These are phyloP conservation scores for Drosophila simulans DNA, from an alignment of 1,140 invertebrate species.

Conservation along the genomic window DNA sequence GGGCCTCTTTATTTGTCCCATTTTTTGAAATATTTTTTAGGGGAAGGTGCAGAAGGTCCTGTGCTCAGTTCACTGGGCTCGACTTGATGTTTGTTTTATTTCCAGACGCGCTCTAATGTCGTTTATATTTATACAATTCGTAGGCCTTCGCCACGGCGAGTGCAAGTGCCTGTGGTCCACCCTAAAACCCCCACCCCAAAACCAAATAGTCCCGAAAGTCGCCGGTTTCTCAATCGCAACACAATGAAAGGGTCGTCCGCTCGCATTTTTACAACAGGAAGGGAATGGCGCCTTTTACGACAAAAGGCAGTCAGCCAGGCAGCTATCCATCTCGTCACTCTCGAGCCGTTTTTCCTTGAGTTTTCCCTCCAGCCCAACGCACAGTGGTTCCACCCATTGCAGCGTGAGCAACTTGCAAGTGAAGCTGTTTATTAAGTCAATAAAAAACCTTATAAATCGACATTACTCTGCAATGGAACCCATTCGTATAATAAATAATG, in stretches of 20 bases:
- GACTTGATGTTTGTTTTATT: constrained; percentile 80
- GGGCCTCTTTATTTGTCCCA: constrained; percentile 17
- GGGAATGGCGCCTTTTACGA: constrained; percentile 53
- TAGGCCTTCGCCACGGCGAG: constrained; percentile 32
- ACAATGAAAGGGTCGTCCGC: constrained; percentile 50
- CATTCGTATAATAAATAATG: too few species aligned
- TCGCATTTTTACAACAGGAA: constrained; percentile 50
- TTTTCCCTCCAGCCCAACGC: background rate
- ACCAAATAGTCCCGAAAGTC: constrained; percentile 10
- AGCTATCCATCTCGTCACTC: constrained; percentile 35
- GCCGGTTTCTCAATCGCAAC: constrained; percentile 18
- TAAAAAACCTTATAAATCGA: too few species aligned
- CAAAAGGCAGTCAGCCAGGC: constrained; percentile 39
- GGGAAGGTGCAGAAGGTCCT: constrained; percentile 19
- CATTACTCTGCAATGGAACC: too few species aligned
- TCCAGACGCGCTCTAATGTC: constrained; percentile 79
- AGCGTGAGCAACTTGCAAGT: too few species aligned
- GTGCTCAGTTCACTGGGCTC: constrained; percentile 73
- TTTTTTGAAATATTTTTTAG: background rate
- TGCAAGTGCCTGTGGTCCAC: constrained; percentile 42
- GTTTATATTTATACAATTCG: constrained; percentile 80
- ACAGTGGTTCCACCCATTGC: too few species aligned
- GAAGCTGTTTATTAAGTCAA: too few species aligned
- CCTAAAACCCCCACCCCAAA: background rate
- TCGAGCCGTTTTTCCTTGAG: constrained; percentile 9